Percentiles rank a stretch among this genome's conserved stretches.
Evolutionary conservation across 1,140 invertebrate species (phyloP).

Genomic region (Mactra quadrangularis): DNA sequence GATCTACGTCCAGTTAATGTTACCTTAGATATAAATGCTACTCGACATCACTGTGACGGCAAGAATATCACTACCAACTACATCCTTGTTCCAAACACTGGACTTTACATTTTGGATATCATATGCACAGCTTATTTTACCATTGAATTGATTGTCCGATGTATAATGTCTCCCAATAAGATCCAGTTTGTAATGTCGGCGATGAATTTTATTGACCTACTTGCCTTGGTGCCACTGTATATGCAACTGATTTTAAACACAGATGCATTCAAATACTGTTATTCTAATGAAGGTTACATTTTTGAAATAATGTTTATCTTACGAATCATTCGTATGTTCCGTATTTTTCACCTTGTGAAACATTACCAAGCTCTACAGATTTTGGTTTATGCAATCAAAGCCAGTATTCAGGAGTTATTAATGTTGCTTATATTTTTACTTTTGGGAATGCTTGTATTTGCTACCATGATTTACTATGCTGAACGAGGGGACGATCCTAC

Average conservation of each 20-base stretch:
- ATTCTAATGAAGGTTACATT: conserved; percentile 76
- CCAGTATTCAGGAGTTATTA: conserved; percentile 79
- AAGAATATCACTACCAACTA: conserved; percentile 38
- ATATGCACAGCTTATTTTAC: conserved; percentile 85
- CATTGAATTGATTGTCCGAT: conserved; percentile 83
- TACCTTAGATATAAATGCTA: conserved; percentile 67
- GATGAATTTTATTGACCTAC: conserved; percentile 85
- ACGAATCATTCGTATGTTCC: conserved; percentile 81
- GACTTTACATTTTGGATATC: conserved; percentile 75
- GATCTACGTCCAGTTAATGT: conserved; percentile 88
- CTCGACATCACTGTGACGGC: conserved; percentile 9
- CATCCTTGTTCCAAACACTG: conserved; percentile 70
- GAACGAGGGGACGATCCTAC: conserved; percentile 87
- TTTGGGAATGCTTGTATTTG: conserved; percentile 98
- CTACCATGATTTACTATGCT: conserved; percentile 98
- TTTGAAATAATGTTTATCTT: conserved; percentile 81
- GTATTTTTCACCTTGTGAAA: conserved; percentile 81
- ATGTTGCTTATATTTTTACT: conserved; percentile 98
- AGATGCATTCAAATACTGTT: conserved; percentile 71
- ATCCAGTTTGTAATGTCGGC: conserved; percentile 81
- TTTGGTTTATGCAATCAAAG: conserved; percentile 80
- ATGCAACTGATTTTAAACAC: conserved; percentile 78
- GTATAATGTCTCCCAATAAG: conserved; percentile 83
- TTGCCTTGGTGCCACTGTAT: conserved; percentile 84
- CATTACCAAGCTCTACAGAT: conserved; percentile 81